Evolutionary conservation across 64 coral and sea anemone species (phyloP).

Genomic region (Astreopora myriophthalma): DNA sequence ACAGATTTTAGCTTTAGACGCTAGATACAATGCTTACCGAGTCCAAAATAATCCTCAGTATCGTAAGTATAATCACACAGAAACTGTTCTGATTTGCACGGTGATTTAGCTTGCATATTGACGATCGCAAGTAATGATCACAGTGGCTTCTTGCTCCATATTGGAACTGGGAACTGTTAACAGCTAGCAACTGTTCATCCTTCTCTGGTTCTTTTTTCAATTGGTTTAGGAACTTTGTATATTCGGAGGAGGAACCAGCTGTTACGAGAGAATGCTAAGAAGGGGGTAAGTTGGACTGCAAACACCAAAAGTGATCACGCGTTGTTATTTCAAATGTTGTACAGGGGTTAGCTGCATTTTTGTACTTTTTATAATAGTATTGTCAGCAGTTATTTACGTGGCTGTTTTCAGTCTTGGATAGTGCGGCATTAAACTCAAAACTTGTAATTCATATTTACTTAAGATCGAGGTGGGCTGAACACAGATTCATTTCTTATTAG

Average conservation of each 20-base stretch:
- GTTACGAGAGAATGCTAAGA: conserved; percentile 92
- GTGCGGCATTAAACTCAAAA: too few species aligned
- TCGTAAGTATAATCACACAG: conserved; percentile 62
- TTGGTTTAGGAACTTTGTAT: conserved; percentile 96
- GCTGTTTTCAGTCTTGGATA: too few species aligned
- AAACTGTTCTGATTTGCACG: neutral
- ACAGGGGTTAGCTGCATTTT: too few species aligned
- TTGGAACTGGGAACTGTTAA: too few species aligned
- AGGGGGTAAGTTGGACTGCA: conserved; percentile 47
- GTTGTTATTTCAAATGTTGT: neutral
- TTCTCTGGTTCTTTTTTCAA: too few species aligned
- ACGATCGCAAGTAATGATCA: too few species aligned
- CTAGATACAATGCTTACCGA: conserved; percentile 95
- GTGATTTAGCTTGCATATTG: too few species aligned
- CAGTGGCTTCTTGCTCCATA: too few species aligned
- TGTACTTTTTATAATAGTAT: too few species aligned
- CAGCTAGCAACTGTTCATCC: too few species aligned
- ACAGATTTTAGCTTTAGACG: conserved; percentile 98
- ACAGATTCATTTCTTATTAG: neutral
- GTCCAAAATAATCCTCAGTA: conserved; percentile 91
- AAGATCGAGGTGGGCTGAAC: neutral
- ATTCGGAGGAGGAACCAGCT: conserved; percentile 92
- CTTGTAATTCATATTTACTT: too few species aligned
- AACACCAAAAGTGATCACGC: neutral
- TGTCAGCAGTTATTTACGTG: too few species aligned